Conservation (phyloP, 2,888 invertebrate species). For the Unio delphinus region DNA sequence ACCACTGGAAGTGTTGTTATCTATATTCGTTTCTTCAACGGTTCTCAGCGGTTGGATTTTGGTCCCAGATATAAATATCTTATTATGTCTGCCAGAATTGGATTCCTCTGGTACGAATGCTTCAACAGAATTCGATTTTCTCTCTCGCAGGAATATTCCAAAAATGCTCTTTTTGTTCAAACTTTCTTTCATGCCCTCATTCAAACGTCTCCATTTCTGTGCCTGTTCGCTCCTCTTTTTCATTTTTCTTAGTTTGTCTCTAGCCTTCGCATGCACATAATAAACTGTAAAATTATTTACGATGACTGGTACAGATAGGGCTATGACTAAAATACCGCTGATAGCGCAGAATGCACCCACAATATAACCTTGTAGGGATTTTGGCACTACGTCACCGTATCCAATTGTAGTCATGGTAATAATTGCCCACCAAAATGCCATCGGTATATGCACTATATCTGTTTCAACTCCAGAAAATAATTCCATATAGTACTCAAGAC, state of each 20-base stretch:
- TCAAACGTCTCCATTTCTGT: constrained; percentile 43
- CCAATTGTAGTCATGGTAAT: constrained; percentile 94
- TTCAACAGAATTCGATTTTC: no score
- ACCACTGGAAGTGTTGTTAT: no score
- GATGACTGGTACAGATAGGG: constrained; percentile 52
- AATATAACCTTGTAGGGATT: constrained; percentile 42
- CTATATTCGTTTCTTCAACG: no score
- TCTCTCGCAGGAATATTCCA: no score
- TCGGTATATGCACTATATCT: constrained; percentile 74
- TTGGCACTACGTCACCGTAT: constrained; percentile 51
- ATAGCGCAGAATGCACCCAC: constrained; percentile 51
- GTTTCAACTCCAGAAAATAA: constrained; percentile 35
- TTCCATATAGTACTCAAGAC: constrained; percentile 52
- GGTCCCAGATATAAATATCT: no score
- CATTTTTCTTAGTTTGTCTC: constrained; percentile 44
- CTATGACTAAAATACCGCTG: constrained; percentile 51
- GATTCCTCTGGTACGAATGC: no score
- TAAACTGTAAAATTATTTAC: constrained; percentile 56
- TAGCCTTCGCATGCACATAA: constrained; percentile 51
- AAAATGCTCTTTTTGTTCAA: constrained; percentile 5
- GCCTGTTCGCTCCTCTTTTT: constrained; percentile 40
- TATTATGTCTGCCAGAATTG: no score
- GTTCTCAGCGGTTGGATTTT: no score
- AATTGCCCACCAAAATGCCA: constrained; percentile 90
- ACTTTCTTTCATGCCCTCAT: constrained; percentile 29